Evolutionary conservation across 2,113 vertebrate genomes (phyloP).

Genomic region (Hemibagrus wyckioides): DNA sequence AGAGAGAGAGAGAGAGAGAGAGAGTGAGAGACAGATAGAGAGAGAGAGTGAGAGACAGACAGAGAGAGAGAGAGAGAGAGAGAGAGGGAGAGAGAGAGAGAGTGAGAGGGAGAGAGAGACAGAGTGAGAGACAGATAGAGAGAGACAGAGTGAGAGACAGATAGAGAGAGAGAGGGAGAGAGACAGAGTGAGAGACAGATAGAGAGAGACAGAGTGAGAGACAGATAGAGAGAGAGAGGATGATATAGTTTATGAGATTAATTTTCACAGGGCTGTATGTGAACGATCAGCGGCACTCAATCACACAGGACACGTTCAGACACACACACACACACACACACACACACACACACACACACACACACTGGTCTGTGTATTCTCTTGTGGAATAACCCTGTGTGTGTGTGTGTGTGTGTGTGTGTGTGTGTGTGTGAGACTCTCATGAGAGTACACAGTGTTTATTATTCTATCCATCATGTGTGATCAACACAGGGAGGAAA

Average conservation of each 20-base stretch:
- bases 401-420: neutral
- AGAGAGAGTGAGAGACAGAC: neutral
- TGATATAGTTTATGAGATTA: conserved; percentile 41
- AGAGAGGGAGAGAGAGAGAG: conserved; percentile 21
- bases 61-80: conserved; percentile 16
- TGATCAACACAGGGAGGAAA: neutral
- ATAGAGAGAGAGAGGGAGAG: neutral
- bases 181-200: conserved; percentile 34
- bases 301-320: conserved; percentile 20
- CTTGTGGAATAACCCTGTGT: neutral
- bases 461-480: conserved; percentile 7
- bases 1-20: conserved; percentile 42
- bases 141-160: neutral
- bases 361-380: neutral
- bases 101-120: conserved; percentile 39
- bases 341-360: too few relatives aligned
- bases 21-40: neutral
- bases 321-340: conserved; percentile 1
- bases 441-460: neutral
- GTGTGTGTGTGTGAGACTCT: neutral
- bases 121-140: neutral
- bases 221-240: neutral
- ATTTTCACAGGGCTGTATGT: conserved; percentile 26
- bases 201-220: neutral
- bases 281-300: conserved; percentile 12